Evolutionary conservation across 2,888 invertebrate genomes (phyloP), one percentile per base, ranked within the genome.

Genomic region (Stratiomys singularior): DNA sequence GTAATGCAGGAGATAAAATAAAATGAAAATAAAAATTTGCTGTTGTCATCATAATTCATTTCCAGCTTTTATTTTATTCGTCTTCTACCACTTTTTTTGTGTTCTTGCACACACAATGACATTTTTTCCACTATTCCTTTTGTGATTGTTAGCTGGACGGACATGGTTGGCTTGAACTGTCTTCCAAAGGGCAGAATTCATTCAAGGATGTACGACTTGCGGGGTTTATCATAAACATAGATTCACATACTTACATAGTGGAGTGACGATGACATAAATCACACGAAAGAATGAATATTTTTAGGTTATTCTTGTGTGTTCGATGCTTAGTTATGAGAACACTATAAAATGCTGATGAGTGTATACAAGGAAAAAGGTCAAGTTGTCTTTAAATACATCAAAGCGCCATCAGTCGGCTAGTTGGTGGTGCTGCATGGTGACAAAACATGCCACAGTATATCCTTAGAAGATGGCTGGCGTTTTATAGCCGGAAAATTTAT

Each of bases 1-100:
- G 92, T 85, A 28, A 52, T 77, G 28, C 37, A 52, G 15, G 52
- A 13, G 52, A 52, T 52, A 4, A 52, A 52, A 5, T 5, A 37
- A 37, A 37, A 37, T 3, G 37, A 37, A 37, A 37, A 37, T 37
- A 37, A 37, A 37, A 37, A 37, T 37, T 52, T 52, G 52, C 52
- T 18, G 52, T 13, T 52, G 18, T 52, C 52, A 52, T 18, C 52
- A 52, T 52, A 37, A 37, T 37, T 37, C 37, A 37, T 37, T 37
- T 37, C 37, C 37, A 37, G 37, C 37, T 37, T 37, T 37, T 37
- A 37, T 37, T 37, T 52, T n/a, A 52, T 52, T 52, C 13, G 44
- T 52, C 52, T 52, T 18, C 15, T 5, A 5, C 7, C 4, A 3
- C n/a, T 52, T 52, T 52, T 52, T 4, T 18, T 52, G 52, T 52